These are phyloP conservation scores for Zophobas atratus DNA, from an alignment of 1,140 invertebrate genomes.

Conservation along the genomic window DNA sequence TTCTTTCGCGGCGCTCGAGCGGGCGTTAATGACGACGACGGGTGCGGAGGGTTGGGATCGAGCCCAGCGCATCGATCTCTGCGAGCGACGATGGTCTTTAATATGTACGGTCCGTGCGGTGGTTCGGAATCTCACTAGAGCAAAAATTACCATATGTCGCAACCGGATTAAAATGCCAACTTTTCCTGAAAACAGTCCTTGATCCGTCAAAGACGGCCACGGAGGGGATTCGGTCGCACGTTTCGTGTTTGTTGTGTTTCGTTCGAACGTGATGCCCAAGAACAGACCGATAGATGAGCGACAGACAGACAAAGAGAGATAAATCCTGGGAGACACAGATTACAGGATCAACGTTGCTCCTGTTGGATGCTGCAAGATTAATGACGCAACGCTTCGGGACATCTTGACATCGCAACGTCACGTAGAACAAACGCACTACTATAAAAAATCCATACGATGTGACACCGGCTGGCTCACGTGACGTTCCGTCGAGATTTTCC, in stretches of 20 bases:
- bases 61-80: no score
- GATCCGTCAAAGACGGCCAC: conserved; percentile 1
- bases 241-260: conserved; percentile 39
- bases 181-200: neutral
- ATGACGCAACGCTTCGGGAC: conserved; percentile 62
- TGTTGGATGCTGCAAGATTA: conserved; percentile 63
- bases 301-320: conserved; percentile 65
- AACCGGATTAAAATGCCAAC: no score
- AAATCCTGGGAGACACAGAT: conserved; percentile 65
- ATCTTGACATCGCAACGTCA: conserved; percentile 63
- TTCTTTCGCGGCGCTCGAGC: no score
- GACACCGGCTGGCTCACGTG: conserved; percentile 24
- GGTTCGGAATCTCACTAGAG: no score
- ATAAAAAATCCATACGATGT: conserved; percentile 49
- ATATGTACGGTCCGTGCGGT: no score
- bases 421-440: conserved; percentile 60
- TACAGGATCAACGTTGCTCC: conserved; percentile 62
- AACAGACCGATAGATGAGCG: conserved; percentile 50
- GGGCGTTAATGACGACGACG: no score
- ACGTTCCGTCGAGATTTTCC: conserved; percentile 27
- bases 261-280: conserved; percentile 25
- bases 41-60: no score
- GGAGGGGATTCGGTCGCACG: neutral
- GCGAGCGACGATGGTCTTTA: no score
- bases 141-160: no score